Evolutionary conservation across 2,113 vertebrate genomes (phyloP).

Genomic region (Dendrocopos noguchii): DNA sequence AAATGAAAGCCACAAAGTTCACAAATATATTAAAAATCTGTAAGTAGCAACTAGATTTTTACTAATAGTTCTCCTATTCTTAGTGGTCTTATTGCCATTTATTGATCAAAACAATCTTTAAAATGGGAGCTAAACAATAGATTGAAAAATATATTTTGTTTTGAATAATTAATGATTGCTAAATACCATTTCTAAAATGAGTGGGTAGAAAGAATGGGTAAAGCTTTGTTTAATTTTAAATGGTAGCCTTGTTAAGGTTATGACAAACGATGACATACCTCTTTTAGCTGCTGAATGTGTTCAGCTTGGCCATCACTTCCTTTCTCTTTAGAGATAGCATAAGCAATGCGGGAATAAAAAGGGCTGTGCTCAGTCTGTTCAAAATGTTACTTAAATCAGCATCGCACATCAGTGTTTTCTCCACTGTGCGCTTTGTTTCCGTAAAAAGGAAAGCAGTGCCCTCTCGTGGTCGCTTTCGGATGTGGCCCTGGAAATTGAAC

Average conservation of each 20-base stretch:
- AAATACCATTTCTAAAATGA: neutral
- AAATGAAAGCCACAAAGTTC: slow-evolving; percentile 62
- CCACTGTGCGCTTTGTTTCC: neutral
- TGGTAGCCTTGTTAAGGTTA: neutral
- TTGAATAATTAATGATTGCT: neutral
- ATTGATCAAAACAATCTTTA: neutral
- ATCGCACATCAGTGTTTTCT: neutral
- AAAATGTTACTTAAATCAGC: neutral
- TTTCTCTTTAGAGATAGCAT: neutral
- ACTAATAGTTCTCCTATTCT: slow-evolving; percentile 51
- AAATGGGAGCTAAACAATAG: neutral
- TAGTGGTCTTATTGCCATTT: slow-evolving; percentile 12
- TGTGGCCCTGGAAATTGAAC: neutral
- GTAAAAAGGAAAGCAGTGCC: slow-evolving; percentile 66
- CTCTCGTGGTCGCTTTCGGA: slow-evolving; percentile 63
- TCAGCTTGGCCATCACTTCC: neutral
- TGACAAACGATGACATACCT: neutral
- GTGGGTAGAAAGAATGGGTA: neutral
- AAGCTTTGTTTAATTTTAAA: neutral
- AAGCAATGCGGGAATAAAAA: neutral
- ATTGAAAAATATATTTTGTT: neutral
- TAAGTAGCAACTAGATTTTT: slow-evolving; percentile 51
- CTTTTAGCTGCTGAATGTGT: neutral
- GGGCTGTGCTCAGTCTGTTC: neutral
- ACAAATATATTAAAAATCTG: slow-evolving; percentile 61